Percentiles rank a stretch among this genome's conserved stretches.
These are phyloP conservation scores for Pachycephala philippinensis DNA, from an alignment of 2,113 vertebrate species.

Conservation along the genomic window DNA sequence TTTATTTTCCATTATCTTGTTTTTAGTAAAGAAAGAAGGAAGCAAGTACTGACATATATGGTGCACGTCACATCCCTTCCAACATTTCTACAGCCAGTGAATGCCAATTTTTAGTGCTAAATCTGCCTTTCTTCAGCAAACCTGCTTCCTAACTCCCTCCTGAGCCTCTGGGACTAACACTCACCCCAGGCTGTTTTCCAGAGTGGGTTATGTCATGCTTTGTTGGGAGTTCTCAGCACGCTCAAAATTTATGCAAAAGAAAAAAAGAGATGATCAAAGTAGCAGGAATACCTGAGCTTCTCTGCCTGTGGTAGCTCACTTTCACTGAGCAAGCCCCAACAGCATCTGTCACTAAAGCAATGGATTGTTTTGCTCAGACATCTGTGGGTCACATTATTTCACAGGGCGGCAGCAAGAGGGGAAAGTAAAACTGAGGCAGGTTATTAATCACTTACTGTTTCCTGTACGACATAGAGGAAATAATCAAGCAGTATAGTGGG, in stretches of 20 bases:
- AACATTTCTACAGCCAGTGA: not conserved
- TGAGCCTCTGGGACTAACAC: not conserved
- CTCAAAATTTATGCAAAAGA: conserved; percentile 30
- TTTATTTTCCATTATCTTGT: conserved; percentile 2
- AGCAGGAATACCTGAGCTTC: conserved; percentile 50
- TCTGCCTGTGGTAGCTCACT: conserved; percentile 40
- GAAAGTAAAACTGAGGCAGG: conserved; percentile 67
- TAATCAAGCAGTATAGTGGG: conserved; percentile 50
- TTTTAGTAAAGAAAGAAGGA: conserved; percentile 7
- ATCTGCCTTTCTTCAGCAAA: not conserved
- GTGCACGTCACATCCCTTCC: not conserved
- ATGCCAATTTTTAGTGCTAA: not conserved
- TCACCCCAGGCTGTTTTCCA: not conserved
- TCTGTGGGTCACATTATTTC: conserved; percentile 72
- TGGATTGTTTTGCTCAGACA: conserved; percentile 68
- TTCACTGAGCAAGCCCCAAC: conserved; percentile 53
- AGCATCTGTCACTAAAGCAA: conserved; percentile 60
- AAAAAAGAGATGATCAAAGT: conserved; percentile 45
- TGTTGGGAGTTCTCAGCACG: not conserved
- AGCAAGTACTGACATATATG: not conserved
- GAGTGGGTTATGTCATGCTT: not conserved
- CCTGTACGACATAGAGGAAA: conserved; percentile 55
- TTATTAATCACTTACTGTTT: conserved; percentile 76
- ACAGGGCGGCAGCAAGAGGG: conserved; percentile 61
- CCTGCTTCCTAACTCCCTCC: not conserved